Base-by-base conservation (phyloP, 2,113 vertebrate species). In the Oryzias javanicus region DNA sequence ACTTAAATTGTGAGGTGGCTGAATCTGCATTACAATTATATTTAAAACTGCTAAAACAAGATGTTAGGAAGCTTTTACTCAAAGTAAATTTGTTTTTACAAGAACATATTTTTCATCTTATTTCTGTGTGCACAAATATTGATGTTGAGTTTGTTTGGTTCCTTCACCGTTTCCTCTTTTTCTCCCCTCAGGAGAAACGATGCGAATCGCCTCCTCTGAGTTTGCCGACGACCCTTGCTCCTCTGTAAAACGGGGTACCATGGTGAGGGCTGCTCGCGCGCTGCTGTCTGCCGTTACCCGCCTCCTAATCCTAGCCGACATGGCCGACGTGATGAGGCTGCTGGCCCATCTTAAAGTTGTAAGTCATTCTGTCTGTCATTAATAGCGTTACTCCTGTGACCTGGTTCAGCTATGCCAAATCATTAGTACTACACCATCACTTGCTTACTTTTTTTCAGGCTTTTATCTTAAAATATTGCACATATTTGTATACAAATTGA, bases 261-360 rank as follows among this genome's bases (percentile, higher is more conserved):
- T 99, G 97, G 97, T 99, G 74, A 93, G 97, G 52, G 97, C 97
- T 0, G 97, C 97, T 4, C 93, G 97, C 0, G 96, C 97, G 41
- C 86, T 99, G 78, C 94, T 99, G 0, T 98, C 97, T 0, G 97
- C 96, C 0, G 97, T 99, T 64, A 99, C 97, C 0, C 96, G 97
- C 54, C 82, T 99, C 29, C 96, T 99, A 86, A 99, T 99, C 90
- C 86, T 99, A 60, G 97, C 97, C 0, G 97, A 99, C 79, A 98
- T 99, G 97, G 97, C 97, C 0, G 97, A 99, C 0, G 97, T 99
- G 90, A 98, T 98, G 96, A 93, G 96, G 82, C 96, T 99, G 48
- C 90, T 99, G 35, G 92, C 94, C 7, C 97, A 99, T 66, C 94
- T 99, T 64, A 98, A 97, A 92, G 97, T 99, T 19, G 94, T 95